A percentile compares a stretch with the other conserved stretches of the same genome.
phyloP scores from a whole-genome alignment of 2,797 vertebrate species.

The Micrastur ruficollis region DNA sequence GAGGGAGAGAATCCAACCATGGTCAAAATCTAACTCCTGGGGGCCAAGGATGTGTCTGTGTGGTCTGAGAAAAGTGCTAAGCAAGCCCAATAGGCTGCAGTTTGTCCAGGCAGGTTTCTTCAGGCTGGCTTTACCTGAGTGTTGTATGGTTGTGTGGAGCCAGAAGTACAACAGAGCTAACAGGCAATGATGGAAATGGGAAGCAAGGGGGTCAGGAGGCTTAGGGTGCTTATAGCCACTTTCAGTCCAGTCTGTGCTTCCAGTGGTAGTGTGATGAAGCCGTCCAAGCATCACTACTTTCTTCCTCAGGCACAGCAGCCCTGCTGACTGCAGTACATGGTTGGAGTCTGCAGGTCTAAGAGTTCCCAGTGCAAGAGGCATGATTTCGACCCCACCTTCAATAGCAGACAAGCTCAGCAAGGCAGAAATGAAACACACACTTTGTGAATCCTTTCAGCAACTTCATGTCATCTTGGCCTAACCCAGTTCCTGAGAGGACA shows the following conservation, averaged over 20 bases:
- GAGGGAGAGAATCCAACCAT: background rate
- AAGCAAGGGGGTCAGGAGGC: background rate
- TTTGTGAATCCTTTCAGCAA: background rate
- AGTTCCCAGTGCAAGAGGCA: background rate
- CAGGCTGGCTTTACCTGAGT: background rate
- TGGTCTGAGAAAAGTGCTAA: background rate
- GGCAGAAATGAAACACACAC: background rate
- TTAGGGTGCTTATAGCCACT: background rate
- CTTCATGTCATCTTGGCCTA: background rate
- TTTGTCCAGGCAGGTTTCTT: background rate
- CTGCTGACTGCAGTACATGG: background rate
- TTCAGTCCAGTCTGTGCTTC: background rate
- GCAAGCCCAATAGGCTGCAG: background rate
- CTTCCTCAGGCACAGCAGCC: background rate
- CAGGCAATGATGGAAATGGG: background rate
- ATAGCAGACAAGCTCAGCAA: background rate
- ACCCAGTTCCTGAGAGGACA: fast-evolving
- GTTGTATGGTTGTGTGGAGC: background rate
- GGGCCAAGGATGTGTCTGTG: background rate
- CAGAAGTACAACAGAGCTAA: background rate
- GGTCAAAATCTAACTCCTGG: background rate
- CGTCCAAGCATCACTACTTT: background rate
- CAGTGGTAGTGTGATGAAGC: background rate
- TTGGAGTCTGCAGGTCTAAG: background rate
- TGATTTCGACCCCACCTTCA: background rate